Base-by-base conservation (phyloP, 2,797 vertebrate genomes). In the Melanotaenia nigrans region DNA sequence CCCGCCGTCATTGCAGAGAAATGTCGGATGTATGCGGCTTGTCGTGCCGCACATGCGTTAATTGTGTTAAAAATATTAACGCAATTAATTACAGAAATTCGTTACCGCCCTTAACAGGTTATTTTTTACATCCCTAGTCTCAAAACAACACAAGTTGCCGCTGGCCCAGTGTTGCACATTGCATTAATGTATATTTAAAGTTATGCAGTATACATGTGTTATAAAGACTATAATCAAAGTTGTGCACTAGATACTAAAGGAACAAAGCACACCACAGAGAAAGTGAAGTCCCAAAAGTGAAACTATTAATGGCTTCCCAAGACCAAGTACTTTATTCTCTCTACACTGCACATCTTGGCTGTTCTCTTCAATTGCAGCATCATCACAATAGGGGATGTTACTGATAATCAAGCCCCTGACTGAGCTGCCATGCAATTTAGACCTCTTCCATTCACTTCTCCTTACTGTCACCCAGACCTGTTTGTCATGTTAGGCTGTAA, bases 341-440 rank as follows among this genome's bases (percentile, higher is more conserved):
- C 82, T 68, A 11, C 88, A 84, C 85, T 77, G 77, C 88, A 85
- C 90, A 92, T 89, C 85, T 78, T 79, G 51, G 75, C 79, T 68
- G 77, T 81, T 86, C 79, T 85, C 89, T 89, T 88, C 90, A 93
- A 92, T 90, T 89, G 90, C 79, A 83, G 90, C 88, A 89, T 90
- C 86, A 87, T 86, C 89, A 93, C 91, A 93, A 92, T 91, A 84
- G 92, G 92, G 85, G 91, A 88, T 92, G 90, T 89, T 90, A 92
- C 87, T 90, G 86, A 91, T 93, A 93, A 94, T 94, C 93, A 93
- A 90, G 89, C 85, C 86, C 85, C 92, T 87, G 85, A 85, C 92
- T 85, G 90, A 85, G 92, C 91, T 71, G 80, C 87, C 85, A 78
- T 88, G 92, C 92, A 93, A 94, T 94, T 93, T 93, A 78, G 84